Base-by-base conservation (phyloP, 2,113 vertebrate genomes). In the Lonchura striata region DNA sequence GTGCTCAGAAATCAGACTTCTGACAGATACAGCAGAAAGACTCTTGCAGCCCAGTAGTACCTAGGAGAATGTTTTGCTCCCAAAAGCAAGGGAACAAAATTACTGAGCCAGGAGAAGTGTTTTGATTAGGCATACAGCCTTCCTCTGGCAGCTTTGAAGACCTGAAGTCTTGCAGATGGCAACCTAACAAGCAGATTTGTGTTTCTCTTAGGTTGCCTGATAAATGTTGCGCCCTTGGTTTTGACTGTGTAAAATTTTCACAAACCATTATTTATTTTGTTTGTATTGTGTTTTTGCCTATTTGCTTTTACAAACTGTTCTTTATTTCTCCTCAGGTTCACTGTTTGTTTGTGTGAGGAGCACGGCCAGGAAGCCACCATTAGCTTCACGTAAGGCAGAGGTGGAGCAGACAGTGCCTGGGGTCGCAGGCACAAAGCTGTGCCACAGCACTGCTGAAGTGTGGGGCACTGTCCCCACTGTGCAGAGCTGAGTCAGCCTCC, bases 401-500 rank as follows among this genome's bases (percentile, higher is more conserved):
- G 8, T 23, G 41, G 44, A 68, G 23, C 31, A 16, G 57, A 50
- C 28, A 10, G 52, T 27, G 74, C 5, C 65, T 54, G 56, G 16
- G 41, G 11, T 75, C 46, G 28, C n/a, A 41, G 60, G 47, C 49
- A 76, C 27, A 24, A 12, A 13, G 8, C 1, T 25, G 21, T 31
- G 35, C 28, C 3, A 1, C 3, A 61, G 72, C 35, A 23, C 11
- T n/a, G 47, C 46, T 2, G 0, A 27, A 47, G 31, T 6, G 17
- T 25, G 24, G 52, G 56, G 23, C 66, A 27, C 30, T 27, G 30
- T 24, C 49, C 47, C 31, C 13, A 2, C 49, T 15, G 25, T 25
- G 21, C 47, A 22, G 27, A 52, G 24, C 57, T 57, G 47, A 70
- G 18, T 21, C 22, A 31, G 39, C 6, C 8, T 60, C 3, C 41